Evolutionary conservation across 2,888 invertebrate species (phyloP).

Genomic region (Heliconius ismenius): DNA sequence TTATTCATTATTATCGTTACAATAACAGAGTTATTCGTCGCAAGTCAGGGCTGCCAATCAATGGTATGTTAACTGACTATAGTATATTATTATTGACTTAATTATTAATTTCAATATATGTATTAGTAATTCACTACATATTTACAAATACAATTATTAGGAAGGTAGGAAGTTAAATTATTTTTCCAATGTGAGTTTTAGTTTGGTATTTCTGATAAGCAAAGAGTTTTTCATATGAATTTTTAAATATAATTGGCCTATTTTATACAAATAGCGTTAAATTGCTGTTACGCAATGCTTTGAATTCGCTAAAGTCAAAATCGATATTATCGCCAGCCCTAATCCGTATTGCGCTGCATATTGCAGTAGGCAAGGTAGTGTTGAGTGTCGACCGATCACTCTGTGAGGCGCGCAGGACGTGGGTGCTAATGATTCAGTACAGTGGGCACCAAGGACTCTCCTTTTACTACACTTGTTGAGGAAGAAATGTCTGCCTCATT

Average conservation of each 20-base stretch:
- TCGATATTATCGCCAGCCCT: conserved; percentile 32
- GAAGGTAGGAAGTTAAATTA: too few species aligned
- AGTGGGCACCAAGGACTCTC: conserved; percentile 76
- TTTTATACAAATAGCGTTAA: background rate
- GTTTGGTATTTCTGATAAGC: too few species aligned
- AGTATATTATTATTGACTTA: background rate
- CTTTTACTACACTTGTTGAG: conserved; percentile 66
- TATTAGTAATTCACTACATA: too few species aligned
- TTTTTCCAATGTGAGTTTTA: too few species aligned
- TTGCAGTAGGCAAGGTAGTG: conserved; percentile 35
- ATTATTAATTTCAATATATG: background rate
- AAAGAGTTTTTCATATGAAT: too few species aligned
- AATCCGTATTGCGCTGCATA: conserved; percentile 37
- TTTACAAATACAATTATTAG: too few species aligned
- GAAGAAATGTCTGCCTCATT: conserved; percentile 50
- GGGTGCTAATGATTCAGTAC: conserved; percentile 70
- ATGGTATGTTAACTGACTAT: background rate
- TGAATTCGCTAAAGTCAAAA: background rate
- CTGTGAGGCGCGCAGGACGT: conserved; percentile 66
- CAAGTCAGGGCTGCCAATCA: conserved; percentile 29
- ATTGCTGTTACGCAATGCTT: background rate
- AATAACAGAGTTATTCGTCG: conserved; percentile 27
- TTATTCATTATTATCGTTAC: conserved; percentile 40
- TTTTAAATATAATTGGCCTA: too few species aligned
- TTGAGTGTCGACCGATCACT: conserved; percentile 40